phyloP scores from a whole-genome alignment of 2,888 invertebrate species.

The Neelides folsomi region DNA sequence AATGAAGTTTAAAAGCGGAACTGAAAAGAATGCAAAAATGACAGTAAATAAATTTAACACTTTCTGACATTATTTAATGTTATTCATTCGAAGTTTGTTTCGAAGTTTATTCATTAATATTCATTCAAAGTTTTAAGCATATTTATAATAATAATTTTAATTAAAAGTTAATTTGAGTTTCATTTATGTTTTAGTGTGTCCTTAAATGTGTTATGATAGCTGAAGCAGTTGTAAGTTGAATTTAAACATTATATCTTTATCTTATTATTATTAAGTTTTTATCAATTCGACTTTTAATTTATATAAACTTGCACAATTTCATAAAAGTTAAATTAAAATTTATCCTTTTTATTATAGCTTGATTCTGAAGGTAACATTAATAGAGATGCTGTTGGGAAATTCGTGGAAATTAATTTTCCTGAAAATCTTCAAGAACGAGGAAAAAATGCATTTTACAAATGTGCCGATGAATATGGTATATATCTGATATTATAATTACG shows the following conservation, averaged over 20 bases:
- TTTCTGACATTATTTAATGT: too few species aligned
- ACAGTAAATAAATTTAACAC: background rate
- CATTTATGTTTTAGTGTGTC: constrained; percentile 19
- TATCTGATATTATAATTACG: too few species aligned
- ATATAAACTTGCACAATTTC: background rate
- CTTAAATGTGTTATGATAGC: constrained; percentile 27
- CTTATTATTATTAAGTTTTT: background rate
- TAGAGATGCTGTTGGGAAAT: constrained; percentile 3
- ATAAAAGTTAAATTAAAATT: background rate
- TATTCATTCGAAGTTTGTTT: too few species aligned
- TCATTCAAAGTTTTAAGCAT: background rate
- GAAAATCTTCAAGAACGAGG: constrained; percentile 2
- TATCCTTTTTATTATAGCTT: constrained; percentile 2
- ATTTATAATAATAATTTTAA: background rate
- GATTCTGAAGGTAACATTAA: constrained; percentile 6
- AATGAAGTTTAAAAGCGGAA: constrained; percentile 11
- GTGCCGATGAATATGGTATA: constrained; percentile 6
- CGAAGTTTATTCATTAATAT: background rate
- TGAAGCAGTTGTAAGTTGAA: constrained; percentile 20
- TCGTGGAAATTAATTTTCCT: constrained; percentile 7
- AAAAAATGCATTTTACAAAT: background rate
- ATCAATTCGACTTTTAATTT: background rate
- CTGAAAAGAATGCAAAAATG: constrained; percentile 10
- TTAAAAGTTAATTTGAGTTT: background rate
- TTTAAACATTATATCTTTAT: background rate